These are phyloP conservation scores for Brachyopa scutellaris DNA, from an alignment of 2,888 invertebrate species.

Conservation along the genomic window DNA sequence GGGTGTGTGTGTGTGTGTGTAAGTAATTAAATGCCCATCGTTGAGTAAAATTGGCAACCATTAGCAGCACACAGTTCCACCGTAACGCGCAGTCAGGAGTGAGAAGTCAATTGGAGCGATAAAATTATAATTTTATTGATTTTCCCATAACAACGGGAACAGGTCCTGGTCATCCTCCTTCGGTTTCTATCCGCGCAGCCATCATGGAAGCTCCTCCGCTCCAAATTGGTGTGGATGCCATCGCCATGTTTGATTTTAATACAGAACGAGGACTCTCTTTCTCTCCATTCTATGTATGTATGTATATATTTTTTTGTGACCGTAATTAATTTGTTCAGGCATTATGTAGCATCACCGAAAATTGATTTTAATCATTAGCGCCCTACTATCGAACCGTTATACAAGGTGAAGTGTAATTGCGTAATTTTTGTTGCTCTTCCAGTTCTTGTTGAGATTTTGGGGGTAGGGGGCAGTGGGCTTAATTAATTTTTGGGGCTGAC, in stretches of 20 bases:
- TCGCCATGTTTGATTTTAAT: too few species aligned
- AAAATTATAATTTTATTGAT: slow-evolving; percentile 62
- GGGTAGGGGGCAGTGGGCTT: slow-evolving; percentile 2
- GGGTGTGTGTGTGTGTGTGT: slow-evolving; percentile 8
- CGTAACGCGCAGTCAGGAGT: slow-evolving; percentile 35
- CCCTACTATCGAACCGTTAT: slow-evolving; percentile 54
- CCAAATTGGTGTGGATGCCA: slow-evolving; percentile 3
- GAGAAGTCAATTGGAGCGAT: slow-evolving; percentile 27
- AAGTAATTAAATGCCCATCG: slow-evolving; percentile 65
- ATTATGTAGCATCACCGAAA: slow-evolving; percentile 47
- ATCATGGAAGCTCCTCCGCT: not conserved
- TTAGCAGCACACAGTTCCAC: slow-evolving; percentile 53
- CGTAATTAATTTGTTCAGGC: slow-evolving; percentile 43
- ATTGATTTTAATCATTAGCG: slow-evolving; percentile 60
- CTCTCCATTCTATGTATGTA: too few species aligned
- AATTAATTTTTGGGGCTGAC: slow-evolving; percentile 54
- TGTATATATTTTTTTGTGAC: too few species aligned
- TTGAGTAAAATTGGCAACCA: slow-evolving; percentile 65
- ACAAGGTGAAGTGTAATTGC: slow-evolving; percentile 58
- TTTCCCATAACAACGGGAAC: slow-evolving; percentile 21
- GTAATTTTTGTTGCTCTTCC: slow-evolving; percentile 49
- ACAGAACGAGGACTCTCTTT: too few species aligned
- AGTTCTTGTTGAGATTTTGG: not conserved
- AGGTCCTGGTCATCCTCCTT: not conserved
- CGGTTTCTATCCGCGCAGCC: not conserved